Percentiles rank a stretch among this genome's conserved stretches.
These are phyloP conservation scores for Byasa hedistus DNA, from an alignment of 2,888 invertebrate species.

Conservation along the genomic window DNA sequence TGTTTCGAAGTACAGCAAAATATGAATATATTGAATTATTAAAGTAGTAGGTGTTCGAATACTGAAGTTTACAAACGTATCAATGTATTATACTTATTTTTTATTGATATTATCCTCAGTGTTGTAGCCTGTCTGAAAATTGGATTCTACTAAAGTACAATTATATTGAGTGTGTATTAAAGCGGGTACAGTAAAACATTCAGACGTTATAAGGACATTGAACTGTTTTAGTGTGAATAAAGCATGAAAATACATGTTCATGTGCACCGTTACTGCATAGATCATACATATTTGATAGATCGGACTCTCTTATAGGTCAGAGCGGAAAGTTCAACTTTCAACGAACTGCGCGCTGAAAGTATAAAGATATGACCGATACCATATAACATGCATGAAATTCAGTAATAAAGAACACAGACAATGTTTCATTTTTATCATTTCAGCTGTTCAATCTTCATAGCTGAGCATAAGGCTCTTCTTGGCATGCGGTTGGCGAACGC, in stretches of 20 bases:
- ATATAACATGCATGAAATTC: background rate
- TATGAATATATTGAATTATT: no score
- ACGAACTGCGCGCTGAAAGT: constrained; percentile 14
- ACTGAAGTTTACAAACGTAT: no score
- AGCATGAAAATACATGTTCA: constrained; percentile 23
- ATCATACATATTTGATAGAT: constrained; percentile 12
- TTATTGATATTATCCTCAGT: background rate
- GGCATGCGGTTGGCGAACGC: no score
- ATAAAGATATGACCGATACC: constrained; percentile 24
- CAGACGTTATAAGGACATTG: constrained; percentile 7
- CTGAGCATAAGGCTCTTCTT: no score
- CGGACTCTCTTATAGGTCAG: constrained; percentile 8
- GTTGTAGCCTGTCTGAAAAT: background rate
- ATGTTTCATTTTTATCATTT: no score
- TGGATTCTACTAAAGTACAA: constrained; percentile 1
- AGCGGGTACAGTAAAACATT: constrained; percentile 21
- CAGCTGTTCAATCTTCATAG: no score
- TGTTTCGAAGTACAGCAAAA: no score
- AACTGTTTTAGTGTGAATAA: constrained; percentile 12
- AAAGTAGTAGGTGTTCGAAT: no score
- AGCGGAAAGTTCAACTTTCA: constrained; percentile 25
- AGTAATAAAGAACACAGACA: background rate
- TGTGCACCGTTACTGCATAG: constrained; percentile 9
- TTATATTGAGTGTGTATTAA: constrained; percentile 11
- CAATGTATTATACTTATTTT: background rate